Evolutionary conservation across 2,888 invertebrate species (phyloP).

Genomic region (Drosophila mercatorum): DNA sequence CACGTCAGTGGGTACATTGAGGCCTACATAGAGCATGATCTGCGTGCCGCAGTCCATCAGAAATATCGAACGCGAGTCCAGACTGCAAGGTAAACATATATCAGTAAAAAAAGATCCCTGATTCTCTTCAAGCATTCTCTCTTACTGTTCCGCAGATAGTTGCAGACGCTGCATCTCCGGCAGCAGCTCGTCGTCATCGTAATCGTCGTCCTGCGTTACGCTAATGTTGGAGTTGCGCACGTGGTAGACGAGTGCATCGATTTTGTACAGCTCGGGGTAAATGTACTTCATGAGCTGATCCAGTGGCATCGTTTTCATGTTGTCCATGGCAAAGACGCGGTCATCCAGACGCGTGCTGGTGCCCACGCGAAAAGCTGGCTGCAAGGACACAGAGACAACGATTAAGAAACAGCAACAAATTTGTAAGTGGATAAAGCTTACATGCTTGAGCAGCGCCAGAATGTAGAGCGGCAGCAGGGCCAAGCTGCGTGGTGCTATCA

Average conservation of each 20-base stretch:
- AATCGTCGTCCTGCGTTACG: conserved; percentile 71
- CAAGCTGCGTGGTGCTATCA: conserved; percentile 91
- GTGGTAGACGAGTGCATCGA: conserved; percentile 89
- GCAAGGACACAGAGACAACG: conserved; percentile 48
- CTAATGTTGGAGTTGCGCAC: conserved; percentile 78
- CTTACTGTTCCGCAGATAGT: conserved; percentile 91
- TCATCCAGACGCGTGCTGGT: conserved; percentile 96
- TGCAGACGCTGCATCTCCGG: conserved; percentile 92
- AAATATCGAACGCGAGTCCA: conserved; percentile 95
- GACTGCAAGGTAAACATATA: conserved; percentile 77
- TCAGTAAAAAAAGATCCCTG: background rate
- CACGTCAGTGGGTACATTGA: conserved; percentile 90
- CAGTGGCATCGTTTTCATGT: conserved; percentile 95
- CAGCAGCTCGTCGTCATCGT: conserved; percentile 84
- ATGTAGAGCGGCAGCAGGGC: conserved; percentile 94
- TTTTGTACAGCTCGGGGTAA: conserved; percentile 96
- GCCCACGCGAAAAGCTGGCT: conserved; percentile 95
- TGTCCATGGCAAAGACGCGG: conserved; percentile 96
- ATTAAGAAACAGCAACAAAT: background rate
- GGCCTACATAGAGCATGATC: conserved; percentile 93
- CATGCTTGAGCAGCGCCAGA: conserved; percentile 94
- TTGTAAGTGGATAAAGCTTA: conserved; percentile 84
- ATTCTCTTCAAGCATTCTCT: background rate
- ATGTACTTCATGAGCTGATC: conserved; percentile 91
- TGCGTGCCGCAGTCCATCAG: conserved; percentile 94